These are phyloP conservation scores for Epsilonema sp. DNA, from an alignment of 2,888 invertebrate species.

Conservation along the genomic window DNA sequence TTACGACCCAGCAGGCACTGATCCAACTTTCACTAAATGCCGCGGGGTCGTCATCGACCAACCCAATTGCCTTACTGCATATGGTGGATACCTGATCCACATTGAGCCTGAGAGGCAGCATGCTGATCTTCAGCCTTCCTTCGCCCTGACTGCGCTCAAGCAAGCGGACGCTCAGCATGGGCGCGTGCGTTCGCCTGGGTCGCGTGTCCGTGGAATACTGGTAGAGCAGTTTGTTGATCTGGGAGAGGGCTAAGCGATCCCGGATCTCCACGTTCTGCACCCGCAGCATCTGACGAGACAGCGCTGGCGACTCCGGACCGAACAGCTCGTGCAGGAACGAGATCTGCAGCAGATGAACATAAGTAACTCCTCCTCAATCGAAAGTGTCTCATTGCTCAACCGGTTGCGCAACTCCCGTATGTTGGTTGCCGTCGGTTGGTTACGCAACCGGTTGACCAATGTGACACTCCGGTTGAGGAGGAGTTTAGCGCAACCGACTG, in stretches of 20 bases:
- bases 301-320: slow-evolving; percentile 35
- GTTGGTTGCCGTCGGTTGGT: no score
- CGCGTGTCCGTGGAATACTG: slow-evolving; percentile 37
- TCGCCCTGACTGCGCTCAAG: slow-evolving; percentile 10
- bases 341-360: no score
- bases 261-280: slow-evolving; percentile 67
- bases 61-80: no score
- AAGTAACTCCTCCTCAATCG: no score
- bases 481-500: no score
- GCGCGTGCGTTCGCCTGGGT: slow-evolving; percentile 16
- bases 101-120: slow-evolving; percentile 72
- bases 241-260: slow-evolving; percentile 62
- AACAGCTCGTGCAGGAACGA: slow-evolving; percentile 67
- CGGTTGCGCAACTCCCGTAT: no score
- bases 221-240: slow-evolving; percentile 85
- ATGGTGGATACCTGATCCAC: slow-evolving; percentile 83
- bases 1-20: no score
- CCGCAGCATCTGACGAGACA: slow-evolving; percentile 59
- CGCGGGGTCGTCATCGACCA: no score
- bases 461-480: no score
- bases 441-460: no score
- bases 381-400: no score
- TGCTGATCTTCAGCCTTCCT: slow-evolving; percentile 15
- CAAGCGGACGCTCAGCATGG: slow-evolving; percentile 16
- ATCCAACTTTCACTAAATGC: no score